Evolutionary conservation across 2,113 vertebrate species (phyloP), one percentile per base, ranked within the genome.

Genomic region (Myotis davidii): DNA sequence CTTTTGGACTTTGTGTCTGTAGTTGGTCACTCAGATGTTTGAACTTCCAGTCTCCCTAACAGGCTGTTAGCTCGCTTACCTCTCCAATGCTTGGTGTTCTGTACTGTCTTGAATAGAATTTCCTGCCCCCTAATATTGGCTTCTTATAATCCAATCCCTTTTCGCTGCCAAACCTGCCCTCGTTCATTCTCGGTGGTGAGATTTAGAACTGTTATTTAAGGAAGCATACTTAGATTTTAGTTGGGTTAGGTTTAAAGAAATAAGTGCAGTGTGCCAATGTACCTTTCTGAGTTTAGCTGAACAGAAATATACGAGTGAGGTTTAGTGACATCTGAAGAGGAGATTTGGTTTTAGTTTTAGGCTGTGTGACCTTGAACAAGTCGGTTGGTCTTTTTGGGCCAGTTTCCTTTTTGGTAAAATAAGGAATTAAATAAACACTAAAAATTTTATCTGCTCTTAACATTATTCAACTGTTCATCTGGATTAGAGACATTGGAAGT

Each of bases 1-100:
- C 91, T 56, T 97, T 97, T 96, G 92, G 91, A 97, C 97, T 97
- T 96, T 86, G 92, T 94, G 59, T 94, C 83, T 96, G 88, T 69
- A 85, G 23, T 88, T 89, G 85, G 48, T 92, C 67, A 32, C 56
- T 94, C 37, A 34, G 67, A 27, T 95, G 52, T 96, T 97, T 97
- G 91, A 90, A 94, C 88, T 91, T 94, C 61, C 5, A 0, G 13
- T 85, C 72, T 85, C 37, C 14, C 39, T 77, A 64, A 48, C 54
- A 76, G 69, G 21, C 90, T 87, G 59, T 91, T 59, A 17, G 23
- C 85, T 74, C 82, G 85, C 61, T 84, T 77, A 9, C 42, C 54
- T 88, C 23, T 65, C 11, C 32, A 88, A 50, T 39, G 74, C 54
- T 78, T 65, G 32, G 20, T 56, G 4, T 90, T 59, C 65, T 81